These are phyloP conservation scores for Todus mexicanus DNA, from an alignment of 2,797 vertebrate species.

Conservation along the genomic window DNA sequence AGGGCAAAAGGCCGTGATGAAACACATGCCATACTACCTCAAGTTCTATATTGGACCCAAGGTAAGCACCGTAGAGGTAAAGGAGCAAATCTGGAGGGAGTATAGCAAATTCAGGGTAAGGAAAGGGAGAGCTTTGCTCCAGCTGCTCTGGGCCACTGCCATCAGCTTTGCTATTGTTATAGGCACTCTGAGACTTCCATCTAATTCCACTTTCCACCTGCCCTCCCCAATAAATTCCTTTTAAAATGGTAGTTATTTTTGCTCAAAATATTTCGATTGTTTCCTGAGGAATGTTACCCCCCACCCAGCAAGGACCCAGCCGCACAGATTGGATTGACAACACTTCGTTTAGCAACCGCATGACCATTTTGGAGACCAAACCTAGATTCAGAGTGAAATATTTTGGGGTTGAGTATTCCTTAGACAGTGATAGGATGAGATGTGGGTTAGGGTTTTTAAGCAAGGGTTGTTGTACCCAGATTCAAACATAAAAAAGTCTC, in stretches of 20 bases:
- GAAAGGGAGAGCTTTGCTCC: not conserved
- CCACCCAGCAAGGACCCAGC: not conserved
- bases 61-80: not conserved
- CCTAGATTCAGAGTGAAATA: not conserved
- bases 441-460: not conserved
- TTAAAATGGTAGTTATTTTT: not conserved
- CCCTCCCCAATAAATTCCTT: not conserved
- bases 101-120: not conserved
- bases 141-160: not conserved
- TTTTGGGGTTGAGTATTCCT: not conserved
- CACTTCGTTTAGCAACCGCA: not conserved
- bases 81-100: not conserved
- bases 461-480: not conserved
- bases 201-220: conserved; percentile 2
- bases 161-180: not conserved
- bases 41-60: not conserved
- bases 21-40: not conserved
- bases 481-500: not conserved
- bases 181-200: not conserved
- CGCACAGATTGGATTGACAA: rapidly evolving
- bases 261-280: conserved; percentile 8
- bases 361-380: not conserved
- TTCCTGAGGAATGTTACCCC: not conserved
- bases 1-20: not conserved
- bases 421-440: not conserved